Percentiles rank a stretch among this genome's conserved stretches.
phyloP scores from a whole-genome alignment of 53 echinoderm and acorn worm genomes.

The Henricia sp. region DNA sequence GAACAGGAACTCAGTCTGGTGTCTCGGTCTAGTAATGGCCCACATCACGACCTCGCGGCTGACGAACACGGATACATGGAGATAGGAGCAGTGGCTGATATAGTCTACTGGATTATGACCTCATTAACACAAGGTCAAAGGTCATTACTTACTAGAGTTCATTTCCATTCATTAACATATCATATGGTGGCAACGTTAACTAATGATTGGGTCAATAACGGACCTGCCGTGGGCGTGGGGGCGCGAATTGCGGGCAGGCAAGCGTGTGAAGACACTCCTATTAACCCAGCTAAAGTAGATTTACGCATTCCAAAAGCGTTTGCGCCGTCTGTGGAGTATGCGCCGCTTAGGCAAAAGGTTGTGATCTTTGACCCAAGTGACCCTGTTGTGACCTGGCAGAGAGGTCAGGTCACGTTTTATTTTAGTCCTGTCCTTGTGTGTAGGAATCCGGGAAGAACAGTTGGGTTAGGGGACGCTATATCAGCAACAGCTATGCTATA shows the following conservation, averaged over 20 bases:
- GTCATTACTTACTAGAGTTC: constrained; percentile 78
- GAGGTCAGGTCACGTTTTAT: constrained; percentile 78
- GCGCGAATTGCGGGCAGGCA: constrained; percentile 81
- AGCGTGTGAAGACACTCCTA: constrained; percentile 73
- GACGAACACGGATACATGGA: constrained; percentile 79
- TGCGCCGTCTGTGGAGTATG: constrained; percentile 71
- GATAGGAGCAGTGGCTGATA: constrained; percentile 84
- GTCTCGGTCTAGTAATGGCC: constrained; percentile 74
- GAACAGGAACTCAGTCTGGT: constrained; percentile 93
- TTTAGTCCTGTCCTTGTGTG: constrained; percentile 97
- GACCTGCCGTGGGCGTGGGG: constrained; percentile 85
- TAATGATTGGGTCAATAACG: constrained; percentile 77
- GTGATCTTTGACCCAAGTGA: constrained; percentile 72
- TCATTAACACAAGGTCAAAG: constrained; percentile 45
- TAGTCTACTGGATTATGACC: constrained; percentile 81
- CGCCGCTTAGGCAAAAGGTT: constrained; percentile 65
- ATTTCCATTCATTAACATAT: constrained; percentile 90
- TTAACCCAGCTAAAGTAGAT: constrained; percentile 77
- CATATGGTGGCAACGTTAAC: constrained; percentile 84
- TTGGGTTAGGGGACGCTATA: constrained; percentile 97
- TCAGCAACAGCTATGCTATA: constrained; percentile 89
- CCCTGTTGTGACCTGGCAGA: constrained; percentile 74
- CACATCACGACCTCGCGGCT: constrained; percentile 67
- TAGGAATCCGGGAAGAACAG: constrained; percentile 87
- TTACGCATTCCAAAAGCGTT: constrained; percentile 78